Evolutionary conservation across 2,888 invertebrate genomes (phyloP).

Genomic region (Sesia bembeciformis): DNA sequence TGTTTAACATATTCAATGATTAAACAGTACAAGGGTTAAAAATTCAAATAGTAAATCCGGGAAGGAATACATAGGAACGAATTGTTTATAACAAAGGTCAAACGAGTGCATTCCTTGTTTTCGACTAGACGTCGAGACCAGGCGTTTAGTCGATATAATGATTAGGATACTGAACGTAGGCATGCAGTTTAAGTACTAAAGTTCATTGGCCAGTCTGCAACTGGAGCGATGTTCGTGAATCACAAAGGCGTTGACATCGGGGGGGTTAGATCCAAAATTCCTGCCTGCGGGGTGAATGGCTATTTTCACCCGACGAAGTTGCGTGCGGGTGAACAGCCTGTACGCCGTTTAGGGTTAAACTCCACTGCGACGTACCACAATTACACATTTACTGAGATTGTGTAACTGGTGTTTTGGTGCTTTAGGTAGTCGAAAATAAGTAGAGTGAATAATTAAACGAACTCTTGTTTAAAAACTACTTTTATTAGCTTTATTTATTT

Average conservation of each 20-base stretch:
- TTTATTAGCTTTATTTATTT: no score
- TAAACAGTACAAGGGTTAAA: no score
- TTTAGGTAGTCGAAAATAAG: no score
- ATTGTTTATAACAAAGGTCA: no score
- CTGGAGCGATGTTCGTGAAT: conserved; percentile 32
- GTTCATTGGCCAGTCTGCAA: conserved; percentile 32
- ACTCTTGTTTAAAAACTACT: no score
- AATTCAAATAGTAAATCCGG: no score
- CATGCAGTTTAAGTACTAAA: conserved; percentile 9
- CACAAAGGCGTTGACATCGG: conserved; percentile 37
- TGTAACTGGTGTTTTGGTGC: not conserved
- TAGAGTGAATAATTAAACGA: no score
- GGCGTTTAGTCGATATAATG: no score
- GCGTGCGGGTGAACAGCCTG: not conserved
- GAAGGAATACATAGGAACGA: no score
- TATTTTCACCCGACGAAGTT: conserved; percentile 3
- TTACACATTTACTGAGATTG: not conserved
- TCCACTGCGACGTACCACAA: not conserved
- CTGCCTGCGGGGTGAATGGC: conserved; percentile 18
- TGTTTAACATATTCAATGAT: no score
- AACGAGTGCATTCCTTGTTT: no score
- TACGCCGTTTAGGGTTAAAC: not conserved
- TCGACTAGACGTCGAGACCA: no score
- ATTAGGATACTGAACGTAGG: not conserved
- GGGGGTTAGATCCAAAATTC: conserved; percentile 28